phyloP scores from a whole-genome alignment of 2,888 invertebrate species.

The Brenthis daphne region DNA sequence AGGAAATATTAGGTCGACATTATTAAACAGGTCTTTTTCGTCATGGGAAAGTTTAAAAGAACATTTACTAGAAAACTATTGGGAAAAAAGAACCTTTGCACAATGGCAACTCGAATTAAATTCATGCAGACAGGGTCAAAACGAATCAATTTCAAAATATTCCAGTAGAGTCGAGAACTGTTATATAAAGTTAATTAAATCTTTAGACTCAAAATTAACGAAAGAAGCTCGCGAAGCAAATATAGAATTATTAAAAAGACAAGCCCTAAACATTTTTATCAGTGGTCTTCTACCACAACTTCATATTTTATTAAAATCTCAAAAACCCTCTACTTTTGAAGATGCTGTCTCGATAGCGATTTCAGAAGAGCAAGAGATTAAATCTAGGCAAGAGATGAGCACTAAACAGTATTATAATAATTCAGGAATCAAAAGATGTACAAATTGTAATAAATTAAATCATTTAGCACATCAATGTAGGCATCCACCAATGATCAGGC shows the following conservation, averaged over 20 bases:
- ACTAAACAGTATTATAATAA: conserved; percentile 10
- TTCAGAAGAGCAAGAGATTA: conserved; percentile 45
- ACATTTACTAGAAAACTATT: no score
- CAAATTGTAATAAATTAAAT: conserved; percentile 33
- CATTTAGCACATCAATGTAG: conserved; percentile 37
- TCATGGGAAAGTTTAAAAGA: no score
- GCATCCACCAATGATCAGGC: conserved; percentile 16
- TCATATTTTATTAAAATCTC: conserved; percentile 47
- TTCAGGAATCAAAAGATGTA: conserved; percentile 21
- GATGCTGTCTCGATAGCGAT: conserved; percentile 42
- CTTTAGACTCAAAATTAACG: conserved; percentile 29
- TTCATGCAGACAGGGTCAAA: no score
- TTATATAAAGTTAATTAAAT: conserved; percentile 36
- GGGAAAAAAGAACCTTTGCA: no score
- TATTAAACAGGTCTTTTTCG: no score
- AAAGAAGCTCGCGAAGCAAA: conserved; percentile 38
- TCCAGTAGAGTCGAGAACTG: conserved; percentile 33
- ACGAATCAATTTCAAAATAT: conserved; percentile 28
- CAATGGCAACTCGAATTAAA: no score
- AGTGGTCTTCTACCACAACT: conserved; percentile 47
- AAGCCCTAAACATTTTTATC: conserved; percentile 49
- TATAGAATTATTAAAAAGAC: conserved; percentile 44
- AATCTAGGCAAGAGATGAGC: conserved; percentile 40
- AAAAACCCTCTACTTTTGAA: conserved; percentile 44
- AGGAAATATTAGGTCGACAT: no score